A percentile compares a stretch with the other conserved stretches of the same genome.
Conservation (phyloP, 2,113 vertebrate species). For the Rhea americana region DNA sequence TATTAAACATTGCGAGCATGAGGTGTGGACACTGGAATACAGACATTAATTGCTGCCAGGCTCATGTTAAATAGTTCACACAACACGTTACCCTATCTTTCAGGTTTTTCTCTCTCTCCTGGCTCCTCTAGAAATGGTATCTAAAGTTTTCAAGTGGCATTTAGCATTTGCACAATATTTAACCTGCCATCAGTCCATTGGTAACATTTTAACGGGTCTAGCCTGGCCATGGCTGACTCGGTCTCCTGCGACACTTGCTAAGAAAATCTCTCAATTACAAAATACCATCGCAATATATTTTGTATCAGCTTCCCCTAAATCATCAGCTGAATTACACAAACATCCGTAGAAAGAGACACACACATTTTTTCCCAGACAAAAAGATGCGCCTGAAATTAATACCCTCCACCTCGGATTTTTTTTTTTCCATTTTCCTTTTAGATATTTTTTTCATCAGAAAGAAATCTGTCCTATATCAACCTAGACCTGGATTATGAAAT, state of each 20-base stretch:
- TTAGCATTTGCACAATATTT: slow-evolving; percentile 25
- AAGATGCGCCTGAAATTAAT: not conserved
- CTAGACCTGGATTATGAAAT: not conserved
- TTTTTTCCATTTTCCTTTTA: not conserved
- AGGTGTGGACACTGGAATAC: not conserved
- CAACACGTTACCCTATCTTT: not conserved
- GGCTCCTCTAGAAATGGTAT: not conserved
- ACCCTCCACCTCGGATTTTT: not conserved
- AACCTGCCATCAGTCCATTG: slow-evolving; percentile 54
- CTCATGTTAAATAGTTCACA: slow-evolving; percentile 28
- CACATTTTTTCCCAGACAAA: slow-evolving; percentile 20
- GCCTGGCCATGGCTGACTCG: not conserved
- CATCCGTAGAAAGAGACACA: slow-evolving; percentile 16
- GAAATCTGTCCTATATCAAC: slow-evolving; percentile 15
- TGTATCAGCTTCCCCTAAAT: not conserved
- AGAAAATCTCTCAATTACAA: slow-evolving; percentile 12
- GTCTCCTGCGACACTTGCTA: slow-evolving; percentile 27
- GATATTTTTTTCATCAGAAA: slow-evolving; percentile 12
- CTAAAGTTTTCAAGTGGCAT: slow-evolving; percentile 47
- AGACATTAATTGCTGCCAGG: slow-evolving; percentile 19
- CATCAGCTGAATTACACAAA: not conserved
- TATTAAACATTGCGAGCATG: slow-evolving; percentile 49
- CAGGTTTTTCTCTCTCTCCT: not conserved
- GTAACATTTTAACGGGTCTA: slow-evolving; percentile 24
- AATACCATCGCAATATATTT: not conserved